Evolutionary conservation across 2,113 vertebrate genomes (phyloP), one percentile per base, ranked within the genome.

Genomic region (Lycocorax pyrrhopterus): DNA sequence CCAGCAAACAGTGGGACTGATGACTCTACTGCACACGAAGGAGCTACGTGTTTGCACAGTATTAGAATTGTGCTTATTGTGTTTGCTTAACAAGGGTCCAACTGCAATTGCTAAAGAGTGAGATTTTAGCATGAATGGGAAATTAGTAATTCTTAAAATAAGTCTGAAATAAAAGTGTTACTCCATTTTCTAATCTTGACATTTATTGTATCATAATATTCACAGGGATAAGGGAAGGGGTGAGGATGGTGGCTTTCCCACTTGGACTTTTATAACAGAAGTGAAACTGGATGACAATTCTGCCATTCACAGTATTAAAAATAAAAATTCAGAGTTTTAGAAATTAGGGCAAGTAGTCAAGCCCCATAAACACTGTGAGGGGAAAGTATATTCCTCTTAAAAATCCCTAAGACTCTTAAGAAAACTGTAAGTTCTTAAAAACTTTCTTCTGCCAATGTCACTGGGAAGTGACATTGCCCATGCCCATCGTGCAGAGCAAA

Each of bases 401-500:
- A 77, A 49, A 41, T 15, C 3, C 3, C 9, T 14, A 53, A 84
- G n/a, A 17, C 26, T 66, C 86, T 13, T 2, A 32, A 20, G 32
- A 23, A 43, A 26, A 0, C 9, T 2, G 0, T 18, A 16, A 37
- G 5, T 56, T 85, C 26, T 90, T 52, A 37, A 59, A 84, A 88
- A 46, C 15, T 16, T 11, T 13, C 22, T 55, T 41, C 32, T 78
- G 27, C 30, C 37, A 16, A 2, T 58, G 20, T 74, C 22, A 21
- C 23, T 44, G 43, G 33, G 21, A 66, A 79, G 13, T 66, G 27
- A 26, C 32, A 23, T 12, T 71, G 46, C 26, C 18, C 17, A 33
- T 0, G 0, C 12, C 21, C 1, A 0, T 13, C 43, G 21, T 37
- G 27, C 49, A 77, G 25, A 68, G 9, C 10, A 5, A 76, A 80